Base-by-base conservation (phyloP, 2,888 invertebrate species). In the Urechis unicinctus region DNA sequence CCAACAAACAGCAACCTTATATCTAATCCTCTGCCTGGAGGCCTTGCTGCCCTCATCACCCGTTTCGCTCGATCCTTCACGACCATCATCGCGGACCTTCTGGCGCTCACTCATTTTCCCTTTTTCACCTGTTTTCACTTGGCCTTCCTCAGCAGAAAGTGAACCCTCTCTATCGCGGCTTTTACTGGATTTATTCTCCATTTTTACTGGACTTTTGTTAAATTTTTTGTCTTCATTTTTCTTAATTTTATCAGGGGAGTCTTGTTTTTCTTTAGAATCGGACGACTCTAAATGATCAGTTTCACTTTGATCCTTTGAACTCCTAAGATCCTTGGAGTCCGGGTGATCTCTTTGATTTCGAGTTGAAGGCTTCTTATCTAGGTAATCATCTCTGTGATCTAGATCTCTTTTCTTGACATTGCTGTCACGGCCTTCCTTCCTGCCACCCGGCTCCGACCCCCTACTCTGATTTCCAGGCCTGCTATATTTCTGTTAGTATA, bases 21-120 rank as follows among this genome's bases (percentile, higher is more conserved):
- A 53, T 31, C 61, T 53, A 17, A 61, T 50, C n/a, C 51, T 51
- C 25, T 45, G 49, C 48, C 45, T 56, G 28, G 5, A 50, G 4
- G 26, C 17, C 9, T 25, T 22, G 17, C 52, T 47, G 41, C 50
- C 28, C 51, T n/a, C 44, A 36, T n/a, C 21, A 17, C 41, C 55
- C 22, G 31, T 41, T 43, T 28, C 54, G n/a, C 1, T 50, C 50
- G 36, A 49, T 29, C 22, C 52, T 42, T 5, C 24, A 30, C 1
- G 36, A 47, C 3, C 28, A 46, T 26, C 41, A 41, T 6, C 29
- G 25, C 22, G 36, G 28, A 44, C 26, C 30, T 24, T 48, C 50
- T 29, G 43, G 48, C 1, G 43, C 44, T 22, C 28, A 17, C n/a
- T 46, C 45, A 26, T 29, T 52, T 1, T 50, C 44, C 1, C 22